A percentile compares a stretch with the other conserved stretches of the same genome.
Conservation (phyloP, 1,140 invertebrate genomes). For the Scaptomyza graminum region DNA sequence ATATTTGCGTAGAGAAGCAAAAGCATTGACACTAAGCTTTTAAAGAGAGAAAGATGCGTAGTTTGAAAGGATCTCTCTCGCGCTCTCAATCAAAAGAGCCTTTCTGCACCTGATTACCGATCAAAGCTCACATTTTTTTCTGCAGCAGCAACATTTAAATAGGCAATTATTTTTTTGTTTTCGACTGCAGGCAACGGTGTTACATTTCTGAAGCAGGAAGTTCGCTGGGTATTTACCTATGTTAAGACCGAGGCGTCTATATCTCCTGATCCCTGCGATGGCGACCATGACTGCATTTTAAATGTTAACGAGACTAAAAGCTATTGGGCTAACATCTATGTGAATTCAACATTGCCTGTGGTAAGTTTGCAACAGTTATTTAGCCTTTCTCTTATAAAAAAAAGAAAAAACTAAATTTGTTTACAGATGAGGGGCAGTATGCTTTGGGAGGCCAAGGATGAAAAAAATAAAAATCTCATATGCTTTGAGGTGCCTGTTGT, state of each 20-base stretch:
- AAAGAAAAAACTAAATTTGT: neutral
- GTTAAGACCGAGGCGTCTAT: constrained; percentile 66
- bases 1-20: neutral
- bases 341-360: constrained; percentile 66
- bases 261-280: constrained; percentile 77
- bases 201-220: constrained; percentile 66
- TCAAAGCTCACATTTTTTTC: no score
- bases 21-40: no score
- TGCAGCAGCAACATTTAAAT: neutral
- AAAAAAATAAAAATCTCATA: constrained; percentile 65
- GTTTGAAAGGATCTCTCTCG: neutral
- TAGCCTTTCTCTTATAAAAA: neutral
- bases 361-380: constrained; percentile 44
- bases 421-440: constrained; percentile 72
- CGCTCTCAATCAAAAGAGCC: no score
- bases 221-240: constrained; percentile 73
- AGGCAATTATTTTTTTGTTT: neutral
- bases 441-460: constrained; percentile 73
- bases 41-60: no score
- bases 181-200: constrained; percentile 58
- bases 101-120: no score
- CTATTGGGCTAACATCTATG: constrained; percentile 72
- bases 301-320: constrained; percentile 65
- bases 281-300: constrained; percentile 63
- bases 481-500: constrained; percentile 76